Percentiles rank a stretch among this genome's conserved stretches.
phyloP scores from a whole-genome alignment of 2,797 vertebrate species.

The Clamator glandarius region DNA sequence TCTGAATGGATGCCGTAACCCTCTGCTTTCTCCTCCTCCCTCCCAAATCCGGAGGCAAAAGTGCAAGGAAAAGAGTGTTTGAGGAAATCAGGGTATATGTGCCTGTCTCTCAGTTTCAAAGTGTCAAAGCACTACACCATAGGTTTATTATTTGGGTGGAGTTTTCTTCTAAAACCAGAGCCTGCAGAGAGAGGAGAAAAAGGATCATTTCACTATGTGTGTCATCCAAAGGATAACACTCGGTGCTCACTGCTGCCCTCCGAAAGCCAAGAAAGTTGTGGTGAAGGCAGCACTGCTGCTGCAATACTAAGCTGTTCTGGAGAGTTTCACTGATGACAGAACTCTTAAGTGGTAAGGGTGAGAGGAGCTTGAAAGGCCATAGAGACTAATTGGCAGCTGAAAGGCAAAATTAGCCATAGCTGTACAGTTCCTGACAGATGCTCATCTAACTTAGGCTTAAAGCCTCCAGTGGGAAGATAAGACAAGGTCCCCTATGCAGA shows the following conservation, averaged over 20 bases:
- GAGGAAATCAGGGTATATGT: neutral
- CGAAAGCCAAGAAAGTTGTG: neutral
- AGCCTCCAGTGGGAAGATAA: neutral
- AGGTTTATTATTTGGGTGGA: neutral
- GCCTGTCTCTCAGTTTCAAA: neutral
- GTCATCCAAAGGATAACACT: neutral
- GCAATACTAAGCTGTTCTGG: neutral
- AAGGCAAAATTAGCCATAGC: neutral
- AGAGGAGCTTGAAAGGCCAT: neutral
- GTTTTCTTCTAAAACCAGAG: neutral
- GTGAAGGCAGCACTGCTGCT: neutral
- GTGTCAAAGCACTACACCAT: neutral
- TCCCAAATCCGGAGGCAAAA: neutral
- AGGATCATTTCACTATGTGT: neutral
- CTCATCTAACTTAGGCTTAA: neutral
- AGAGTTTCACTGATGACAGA: neutral
- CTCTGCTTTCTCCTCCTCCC: neutral
- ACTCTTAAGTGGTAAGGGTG: accelerated
- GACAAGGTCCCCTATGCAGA: neutral
- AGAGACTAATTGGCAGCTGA: neutral
- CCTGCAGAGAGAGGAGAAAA: neutral
- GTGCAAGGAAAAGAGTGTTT: neutral
- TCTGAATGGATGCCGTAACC: neutral
- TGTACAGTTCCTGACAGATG: neutral
- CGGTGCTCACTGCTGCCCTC: accelerated